Evolutionary conservation across 2,113 vertebrate genomes (phyloP), one percentile per base, ranked within the genome.

Genomic region (Hippocampus mohnikei): DNA sequence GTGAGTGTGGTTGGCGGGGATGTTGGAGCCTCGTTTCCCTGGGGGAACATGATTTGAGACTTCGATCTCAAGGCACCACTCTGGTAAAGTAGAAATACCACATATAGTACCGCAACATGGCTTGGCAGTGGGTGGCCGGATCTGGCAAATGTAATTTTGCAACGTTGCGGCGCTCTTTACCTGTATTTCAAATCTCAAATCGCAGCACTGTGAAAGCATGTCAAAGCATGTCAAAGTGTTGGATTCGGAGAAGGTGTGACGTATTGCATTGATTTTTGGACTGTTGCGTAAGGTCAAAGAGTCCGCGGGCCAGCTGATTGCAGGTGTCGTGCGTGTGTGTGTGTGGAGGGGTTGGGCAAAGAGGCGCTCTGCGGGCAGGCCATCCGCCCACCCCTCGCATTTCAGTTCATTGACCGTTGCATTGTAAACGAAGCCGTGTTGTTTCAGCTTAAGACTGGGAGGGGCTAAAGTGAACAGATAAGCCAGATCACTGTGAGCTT

Each of bases 401-500:
- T 33, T 80, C 72, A 76, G 76, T 90, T 86, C 77, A 81, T 75
- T 84, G 88, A 88, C 85, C 88, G 84, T 77, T 77, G 50, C 81
- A 75, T 77, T 81, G 77, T 84, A 82, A 79, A 89, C 83, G 83
- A 82, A 82, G 27, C 81, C 86, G 75, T 81, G 86, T 81, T 75
- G 82, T 88, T 84, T 74, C 83, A 85, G 90, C 88, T 89, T 88
- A 90, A 87, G 84, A 70, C 82, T 66, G 75, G 88, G 88, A 80
- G 88, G 79, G 80, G 71, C 84, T 78, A 88, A 86, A 84, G 87
- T 74, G 16, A 74, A 84, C 78, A 77, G 91, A 91, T 92, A 91
- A 91, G 88, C 89, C 90, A 90, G 91, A 91, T 92, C 90, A 88
- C 88, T 75, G 77, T 44, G 25, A 79, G 78, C 48, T 80, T 67